phyloP scores from a whole-genome alignment of 1,140 invertebrate species.

The Trichogramma pretiosum region DNA sequence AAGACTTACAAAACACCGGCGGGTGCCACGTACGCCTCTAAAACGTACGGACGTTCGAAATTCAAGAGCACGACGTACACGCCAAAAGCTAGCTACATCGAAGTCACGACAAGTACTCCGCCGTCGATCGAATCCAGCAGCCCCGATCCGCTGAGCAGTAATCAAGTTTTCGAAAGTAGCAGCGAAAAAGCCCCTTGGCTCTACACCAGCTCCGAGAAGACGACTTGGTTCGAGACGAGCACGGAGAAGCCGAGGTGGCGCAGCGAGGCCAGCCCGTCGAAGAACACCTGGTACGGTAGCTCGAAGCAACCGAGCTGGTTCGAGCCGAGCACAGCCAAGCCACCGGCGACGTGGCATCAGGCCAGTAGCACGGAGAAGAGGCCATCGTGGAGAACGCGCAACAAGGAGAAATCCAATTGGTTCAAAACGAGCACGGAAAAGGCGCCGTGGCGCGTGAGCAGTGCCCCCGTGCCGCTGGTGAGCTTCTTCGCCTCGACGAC shows the following conservation, averaged over 20 bases:
- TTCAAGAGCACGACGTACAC: no score
- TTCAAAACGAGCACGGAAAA: conserved; percentile 24
- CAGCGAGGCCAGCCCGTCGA: background rate
- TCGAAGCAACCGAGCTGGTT: conserved; percentile 25
- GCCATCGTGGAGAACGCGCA: no score
- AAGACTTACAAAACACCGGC: conserved; percentile 41
- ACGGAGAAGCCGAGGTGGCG: background rate
- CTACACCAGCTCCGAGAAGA: conserved; percentile 20
- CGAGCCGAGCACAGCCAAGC: conserved; percentile 22
- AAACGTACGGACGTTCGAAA: conserved; percentile 24
- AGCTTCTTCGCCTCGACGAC: conserved; percentile 48
- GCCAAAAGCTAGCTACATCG: no score
- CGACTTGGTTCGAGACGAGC: no score
- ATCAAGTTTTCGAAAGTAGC: conserved; percentile 20
- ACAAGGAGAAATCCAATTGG: no score
- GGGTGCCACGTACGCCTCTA: conserved; percentile 26
- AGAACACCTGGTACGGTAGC: conserved; percentile 7
- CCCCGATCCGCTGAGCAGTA: no score
- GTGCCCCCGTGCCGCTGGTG: conserved; percentile 51
- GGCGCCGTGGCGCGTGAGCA: conserved; percentile 30
- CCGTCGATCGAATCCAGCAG: no score
- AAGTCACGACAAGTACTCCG: no score
- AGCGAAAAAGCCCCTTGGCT: conserved; percentile 28
- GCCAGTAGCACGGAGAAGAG: no score
- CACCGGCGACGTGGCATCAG: no score